phyloP scores from a whole-genome alignment of 2,888 invertebrate genomes.

The Toxonevra muliebris region DNA sequence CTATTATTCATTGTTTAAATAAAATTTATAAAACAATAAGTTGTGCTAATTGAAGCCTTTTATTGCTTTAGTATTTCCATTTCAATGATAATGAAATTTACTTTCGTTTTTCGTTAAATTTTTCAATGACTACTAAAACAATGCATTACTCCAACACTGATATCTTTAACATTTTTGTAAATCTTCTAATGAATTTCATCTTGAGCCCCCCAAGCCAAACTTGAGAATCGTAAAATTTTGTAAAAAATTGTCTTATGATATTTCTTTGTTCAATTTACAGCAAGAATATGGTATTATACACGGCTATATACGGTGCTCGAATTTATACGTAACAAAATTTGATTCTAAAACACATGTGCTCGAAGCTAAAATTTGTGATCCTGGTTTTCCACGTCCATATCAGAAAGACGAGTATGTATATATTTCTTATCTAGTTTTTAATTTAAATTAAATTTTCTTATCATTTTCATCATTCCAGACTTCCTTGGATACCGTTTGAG shows the following conservation, averaged over 20 bases:
- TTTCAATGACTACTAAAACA: too few relatives aligned
- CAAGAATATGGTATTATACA: constrained; percentile 84
- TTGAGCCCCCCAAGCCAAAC: too few relatives aligned
- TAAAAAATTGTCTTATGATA: background rate
- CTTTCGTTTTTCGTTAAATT: too few relatives aligned
- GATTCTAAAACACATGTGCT: constrained; percentile 72
- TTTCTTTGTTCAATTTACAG: constrained; percentile 57
- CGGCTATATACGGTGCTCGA: constrained; percentile 84
- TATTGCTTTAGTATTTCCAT: too few relatives aligned
- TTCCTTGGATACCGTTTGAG: constrained; percentile 92
- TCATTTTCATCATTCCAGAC: constrained; percentile 65
- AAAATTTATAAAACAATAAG: too few relatives aligned
- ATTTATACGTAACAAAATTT: constrained; percentile 80
- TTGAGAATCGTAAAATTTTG: background rate
- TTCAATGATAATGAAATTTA: too few relatives aligned
- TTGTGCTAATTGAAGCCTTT: too few relatives aligned
- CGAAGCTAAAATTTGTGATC: constrained; percentile 83
- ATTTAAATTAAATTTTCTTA: constrained; percentile 5
- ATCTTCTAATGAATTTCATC: too few relatives aligned
- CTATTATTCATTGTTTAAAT: too few relatives aligned
- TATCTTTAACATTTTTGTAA: too few relatives aligned
- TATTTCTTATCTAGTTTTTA: constrained; percentile 8
- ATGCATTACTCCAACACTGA: too few relatives aligned
- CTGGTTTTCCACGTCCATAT: constrained; percentile 75
- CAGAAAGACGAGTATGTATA: constrained; percentile 72